Evolutionary conservation across 2,797 vertebrate genomes (phyloP).

Genomic region (Oreochromis mossambicus): DNA sequence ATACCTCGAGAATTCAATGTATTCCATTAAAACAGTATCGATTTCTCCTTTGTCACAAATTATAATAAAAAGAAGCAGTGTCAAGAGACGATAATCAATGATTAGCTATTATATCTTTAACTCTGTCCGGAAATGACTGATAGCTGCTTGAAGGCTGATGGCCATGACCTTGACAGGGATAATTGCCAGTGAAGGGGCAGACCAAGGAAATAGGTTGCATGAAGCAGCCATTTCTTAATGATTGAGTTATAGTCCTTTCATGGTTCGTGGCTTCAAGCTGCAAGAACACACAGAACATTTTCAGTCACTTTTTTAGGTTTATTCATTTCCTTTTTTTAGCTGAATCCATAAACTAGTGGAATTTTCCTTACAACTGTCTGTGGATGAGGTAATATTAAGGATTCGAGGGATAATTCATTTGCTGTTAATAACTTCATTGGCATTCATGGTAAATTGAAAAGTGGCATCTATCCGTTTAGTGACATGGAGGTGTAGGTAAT

Average conservation of each 20-base stretch:
- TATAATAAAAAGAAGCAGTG: conserved; percentile 55
- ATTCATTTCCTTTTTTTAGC: neutral
- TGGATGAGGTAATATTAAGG: neutral
- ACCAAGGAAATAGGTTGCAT: conserved; percentile 48
- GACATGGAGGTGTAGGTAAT: neutral
- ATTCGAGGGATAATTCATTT: neutral
- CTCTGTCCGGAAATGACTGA: conserved; percentile 59
- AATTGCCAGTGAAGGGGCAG: conserved; percentile 37
- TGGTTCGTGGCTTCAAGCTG: conserved; percentile 30
- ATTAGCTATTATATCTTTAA: conserved; percentile 60
- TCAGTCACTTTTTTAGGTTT: conserved; percentile 10
- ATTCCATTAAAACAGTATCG: conserved; percentile 66
- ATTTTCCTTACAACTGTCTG: neutral
- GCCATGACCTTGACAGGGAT: conserved; percentile 61
- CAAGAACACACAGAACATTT: conserved; percentile 29
- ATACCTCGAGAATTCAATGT: conserved; percentile 10
- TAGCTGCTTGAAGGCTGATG: conserved; percentile 57
- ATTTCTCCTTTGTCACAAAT: conserved; percentile 63
- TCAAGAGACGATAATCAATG: conserved; percentile 57
- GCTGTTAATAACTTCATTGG: neutral
- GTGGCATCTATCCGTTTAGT: neutral
- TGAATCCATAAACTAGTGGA: neutral
- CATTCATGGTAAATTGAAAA: neutral
- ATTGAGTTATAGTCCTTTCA: conserved; percentile 37
- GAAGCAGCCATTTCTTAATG: conserved; percentile 53